Conservation (phyloP, 2,113 vertebrate species). For the Hipposideros armiger region DNA sequence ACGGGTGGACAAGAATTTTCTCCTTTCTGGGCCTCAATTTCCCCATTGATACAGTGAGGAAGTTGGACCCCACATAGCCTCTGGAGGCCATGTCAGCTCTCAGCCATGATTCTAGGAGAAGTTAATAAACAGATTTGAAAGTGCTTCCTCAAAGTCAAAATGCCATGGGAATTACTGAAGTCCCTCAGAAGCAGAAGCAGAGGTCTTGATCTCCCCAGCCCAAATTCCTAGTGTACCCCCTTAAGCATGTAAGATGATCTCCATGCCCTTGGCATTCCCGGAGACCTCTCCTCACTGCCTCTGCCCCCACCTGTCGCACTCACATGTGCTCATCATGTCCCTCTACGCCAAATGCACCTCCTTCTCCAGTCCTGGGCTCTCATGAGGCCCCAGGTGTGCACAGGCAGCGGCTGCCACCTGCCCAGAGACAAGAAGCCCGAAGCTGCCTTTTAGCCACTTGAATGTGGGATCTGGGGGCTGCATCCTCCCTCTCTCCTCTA, state of each 20-base stretch:
- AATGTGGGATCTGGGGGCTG: neutral
- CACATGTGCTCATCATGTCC: neutral
- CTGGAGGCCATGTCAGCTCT: neutral
- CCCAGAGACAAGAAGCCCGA: neutral
- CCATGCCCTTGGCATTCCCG: too few species aligned
- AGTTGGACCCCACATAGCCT: neutral
- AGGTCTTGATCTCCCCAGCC: neutral
- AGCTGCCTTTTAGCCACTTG: neutral
- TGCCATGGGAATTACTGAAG: neutral
- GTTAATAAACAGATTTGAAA: neutral
- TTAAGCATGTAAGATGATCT: neutral
- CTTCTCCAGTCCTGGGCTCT: too few species aligned
- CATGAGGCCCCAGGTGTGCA: fast-evolving
- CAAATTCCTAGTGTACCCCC: neutral
- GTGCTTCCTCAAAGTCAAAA: neutral
- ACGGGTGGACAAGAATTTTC: neutral
- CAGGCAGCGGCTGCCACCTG: fast-evolving
- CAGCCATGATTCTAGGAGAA: neutral
- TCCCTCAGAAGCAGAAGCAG: neutral
- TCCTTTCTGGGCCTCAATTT: neutral
- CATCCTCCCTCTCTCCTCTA: neutral
- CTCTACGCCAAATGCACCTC: neutral
- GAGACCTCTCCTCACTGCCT: neutral
- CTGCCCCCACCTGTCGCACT: neutral
- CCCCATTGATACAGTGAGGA: neutral